Evolutionary conservation across 92 coral and sea anemone genomes (phyloP).

Genomic region (Epizoanthus scotinus): DNA sequence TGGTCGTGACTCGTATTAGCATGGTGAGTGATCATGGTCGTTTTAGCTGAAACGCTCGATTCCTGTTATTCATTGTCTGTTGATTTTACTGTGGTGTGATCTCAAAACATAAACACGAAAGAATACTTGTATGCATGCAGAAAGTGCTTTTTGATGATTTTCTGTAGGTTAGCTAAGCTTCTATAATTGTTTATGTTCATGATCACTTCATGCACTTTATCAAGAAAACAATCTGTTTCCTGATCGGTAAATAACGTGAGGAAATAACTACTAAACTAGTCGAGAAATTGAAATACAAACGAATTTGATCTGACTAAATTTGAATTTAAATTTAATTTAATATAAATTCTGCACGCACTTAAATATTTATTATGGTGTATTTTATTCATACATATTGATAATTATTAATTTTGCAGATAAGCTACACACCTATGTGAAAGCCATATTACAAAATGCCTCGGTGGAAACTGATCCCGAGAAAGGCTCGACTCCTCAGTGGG

Average conservation of each 20-base stretch:
- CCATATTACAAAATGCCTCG: constrained; percentile 83
- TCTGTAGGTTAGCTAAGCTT: neutral
- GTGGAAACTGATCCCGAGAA: constrained; percentile 80
- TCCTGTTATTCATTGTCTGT: neutral
- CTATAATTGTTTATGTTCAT: neutral
- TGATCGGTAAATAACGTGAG: no score
- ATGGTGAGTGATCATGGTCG: no score
- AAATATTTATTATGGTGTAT: neutral
- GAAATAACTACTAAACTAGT: no score
- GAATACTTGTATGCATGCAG: no score
- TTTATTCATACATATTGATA: neutral
- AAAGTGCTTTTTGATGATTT: neutral
- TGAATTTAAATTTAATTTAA: neutral
- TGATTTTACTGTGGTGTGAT: neutral
- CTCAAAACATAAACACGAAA: no score
- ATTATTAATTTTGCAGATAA: constrained; percentile 56
- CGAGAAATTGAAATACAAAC: no score
- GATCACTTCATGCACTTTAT: no score
- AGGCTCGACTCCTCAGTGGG: constrained; percentile 85
- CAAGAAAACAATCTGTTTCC: neutral
- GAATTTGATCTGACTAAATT: no score
- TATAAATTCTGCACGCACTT: neutral
- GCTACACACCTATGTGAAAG: constrained; percentile 77
- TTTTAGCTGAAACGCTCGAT: constrained; percentile 20
- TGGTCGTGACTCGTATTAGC: no score